A percentile compares a stretch with the other conserved stretches of the same genome.
Evolutionary conservation across 1,140 invertebrate genomes (phyloP).

Genomic region (Magallana ariakensis): DNA sequence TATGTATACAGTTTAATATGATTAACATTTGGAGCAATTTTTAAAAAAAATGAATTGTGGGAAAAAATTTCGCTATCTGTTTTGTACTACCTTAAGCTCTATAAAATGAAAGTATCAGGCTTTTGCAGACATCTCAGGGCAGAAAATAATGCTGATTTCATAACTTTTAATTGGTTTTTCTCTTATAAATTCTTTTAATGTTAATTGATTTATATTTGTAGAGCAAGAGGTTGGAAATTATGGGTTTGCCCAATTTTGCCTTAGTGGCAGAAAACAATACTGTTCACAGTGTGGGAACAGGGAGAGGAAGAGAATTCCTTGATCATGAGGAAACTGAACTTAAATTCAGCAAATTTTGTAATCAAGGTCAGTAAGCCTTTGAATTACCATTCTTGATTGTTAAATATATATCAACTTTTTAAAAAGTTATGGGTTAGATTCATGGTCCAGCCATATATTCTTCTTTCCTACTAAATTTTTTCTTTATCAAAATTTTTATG

Average conservation of each 20-base stretch:
- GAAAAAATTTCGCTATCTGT: too few relatives aligned
- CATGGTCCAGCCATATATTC: too few relatives aligned
- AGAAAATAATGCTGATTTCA: background rate
- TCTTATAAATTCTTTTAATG: background rate
- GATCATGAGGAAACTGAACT: background rate
- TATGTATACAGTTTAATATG: too few relatives aligned
- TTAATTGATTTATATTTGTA: conserved; percentile 16
- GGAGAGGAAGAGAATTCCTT: conserved; percentile 20
- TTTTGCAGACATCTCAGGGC: too few relatives aligned
- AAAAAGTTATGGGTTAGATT: too few relatives aligned
- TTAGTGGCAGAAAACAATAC: background rate
- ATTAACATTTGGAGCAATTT: too few relatives aligned
- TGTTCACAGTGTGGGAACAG: conserved; percentile 26
- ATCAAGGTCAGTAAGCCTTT: background rate
- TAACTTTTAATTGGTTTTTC: background rate
- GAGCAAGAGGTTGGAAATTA: background rate
- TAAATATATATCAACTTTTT: too few relatives aligned
- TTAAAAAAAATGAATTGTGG: too few relatives aligned
- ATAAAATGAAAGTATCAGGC: too few relatives aligned
- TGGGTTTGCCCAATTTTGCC: conserved; percentile 21
- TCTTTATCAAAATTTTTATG: background rate
- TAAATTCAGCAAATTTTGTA: conserved; percentile 18
- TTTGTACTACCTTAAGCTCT: too few relatives aligned
- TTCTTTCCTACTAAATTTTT: background rate
- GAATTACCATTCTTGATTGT: too few relatives aligned